Base-by-base conservation (phyloP, 2,113 vertebrate species). In the Dermatemys mawii region DNA sequence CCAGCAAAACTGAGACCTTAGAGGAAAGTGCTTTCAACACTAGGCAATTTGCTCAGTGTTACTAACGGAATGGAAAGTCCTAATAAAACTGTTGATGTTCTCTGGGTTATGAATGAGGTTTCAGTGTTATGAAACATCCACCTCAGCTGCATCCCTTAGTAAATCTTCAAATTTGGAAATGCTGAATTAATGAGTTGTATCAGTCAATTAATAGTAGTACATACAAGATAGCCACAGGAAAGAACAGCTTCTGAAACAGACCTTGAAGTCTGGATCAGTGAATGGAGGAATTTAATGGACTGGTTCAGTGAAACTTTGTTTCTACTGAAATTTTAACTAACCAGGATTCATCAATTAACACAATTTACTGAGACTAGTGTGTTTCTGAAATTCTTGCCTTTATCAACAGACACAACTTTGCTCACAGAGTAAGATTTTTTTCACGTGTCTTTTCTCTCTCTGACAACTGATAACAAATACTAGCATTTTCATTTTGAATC, bases 281-380 rank as follows among this genome's bases (percentile, higher is more conserved):
- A 84, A 79, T 84, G 75, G 70, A 60, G 9, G 11, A 46, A 32
- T 67, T 67, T 67, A 53, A 73, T n/a, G 26, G 60, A 16, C 21
- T 60, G 29, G 11, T 79, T 90, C 81, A 86, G 81, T 46, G 49
- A 80, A 32, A 73, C 73, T 75, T 35, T 78, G 3, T 93, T 96
- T 92, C 89, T 78, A 86, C 24, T 92, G 49, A 92, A 90, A 94
- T 86, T 51, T 35, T 70, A 94, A 90, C 88, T 51, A 54, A 24
- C n/a, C 81, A 41, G 57, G 27, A 78, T 81, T 75, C 27, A 41
- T 87, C 78, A 46, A 87, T 78, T 78, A 53, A 48, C 0, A 0
- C 35, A 78, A 17, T 80, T 95, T 94, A 41, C 83, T 84, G 83
- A 76, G 83, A 53, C 32, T 88, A 44, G 88, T 49, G 81, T 4